Evolutionary conservation across 2,113 vertebrate species (phyloP), one percentile per base, ranked within the genome.

Genomic region (Tapirus terrestris): DNA sequence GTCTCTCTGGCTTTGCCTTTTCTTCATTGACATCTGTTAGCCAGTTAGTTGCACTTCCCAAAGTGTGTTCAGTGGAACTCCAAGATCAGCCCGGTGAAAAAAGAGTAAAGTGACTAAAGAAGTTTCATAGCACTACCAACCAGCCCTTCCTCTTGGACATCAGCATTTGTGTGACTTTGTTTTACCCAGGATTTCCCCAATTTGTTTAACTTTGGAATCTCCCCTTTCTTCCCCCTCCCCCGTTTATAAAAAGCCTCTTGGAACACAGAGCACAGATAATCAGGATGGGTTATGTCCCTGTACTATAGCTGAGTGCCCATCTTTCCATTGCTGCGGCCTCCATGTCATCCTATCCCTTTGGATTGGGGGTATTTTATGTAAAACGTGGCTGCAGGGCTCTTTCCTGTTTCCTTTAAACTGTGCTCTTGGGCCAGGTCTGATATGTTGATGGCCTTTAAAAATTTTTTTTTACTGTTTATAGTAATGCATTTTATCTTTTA

Each of bases 281-380:
- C 20, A 25, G 12, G 45, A 5, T 45, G 63, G 8, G 33, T 51
- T 13, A 3, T 77, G n/a, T n/a, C 58, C 6, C 16, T 45, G 23
- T 31, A 23, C 33, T 31, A 0, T 9, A 51, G 48, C 29, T 14
- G 36, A 65, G 39, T 70, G 7, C 25, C 21, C 8, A 4, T 75
- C 10, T 58, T 23, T 33, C 21, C 27, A 11, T 51, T 72, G 27
- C 27, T 10, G 27, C 31, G 56, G 5, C 11, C 45, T 84, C 39
- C 29, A 0, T 60, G 1, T 18, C 3, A 2, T n/a, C 27, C 25
- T 39, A 4, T 33, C 3, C 6, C 4, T 27, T 31, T 89, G 12
- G 8, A 56, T 39, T 18, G 18, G 21, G 16, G 48, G 6, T 2
- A 14, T 70, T 81, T 83, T 43, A 63, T 29, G 3, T 75, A 76